phyloP scores from a whole-genome alignment of 2,888 invertebrate genomes.

The Caenorhabditis wallacei region DNA sequence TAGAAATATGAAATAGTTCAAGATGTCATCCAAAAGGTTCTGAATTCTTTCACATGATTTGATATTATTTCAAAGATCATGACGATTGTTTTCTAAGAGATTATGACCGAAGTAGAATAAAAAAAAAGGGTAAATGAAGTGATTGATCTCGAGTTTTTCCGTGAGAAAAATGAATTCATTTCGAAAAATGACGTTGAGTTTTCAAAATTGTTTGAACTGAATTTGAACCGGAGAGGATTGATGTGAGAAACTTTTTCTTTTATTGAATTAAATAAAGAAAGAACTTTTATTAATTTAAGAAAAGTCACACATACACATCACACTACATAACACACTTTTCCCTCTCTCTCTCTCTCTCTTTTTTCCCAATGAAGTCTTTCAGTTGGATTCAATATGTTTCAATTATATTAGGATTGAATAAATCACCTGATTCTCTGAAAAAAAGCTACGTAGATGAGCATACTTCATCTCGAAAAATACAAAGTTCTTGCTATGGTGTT shows the following conservation, averaged over 20 bases:
- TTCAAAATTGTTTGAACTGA: background rate
- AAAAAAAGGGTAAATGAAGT: too few species aligned
- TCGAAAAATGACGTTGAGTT: constrained; percentile 1
- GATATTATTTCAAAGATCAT: constrained; percentile 17
- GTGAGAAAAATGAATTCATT: constrained; percentile 10
- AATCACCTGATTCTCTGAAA: constrained; percentile 13
- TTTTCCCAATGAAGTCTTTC: constrained; percentile 2
- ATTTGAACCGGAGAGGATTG: background rate
- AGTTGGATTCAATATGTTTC: background rate
- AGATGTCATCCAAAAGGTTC: background rate
- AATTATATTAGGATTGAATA: background rate
- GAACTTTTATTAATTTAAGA: background rate
- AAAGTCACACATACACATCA: constrained; percentile 12
- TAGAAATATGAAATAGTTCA: constrained; percentile 1
- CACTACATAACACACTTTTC: constrained; percentile 21
- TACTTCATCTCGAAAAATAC: constrained; percentile 15
- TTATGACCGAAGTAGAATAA: background rate
- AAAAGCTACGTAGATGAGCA: constrained; percentile 12
- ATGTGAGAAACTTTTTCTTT: constrained; percentile 5
- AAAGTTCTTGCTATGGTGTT: constrained; percentile 33
- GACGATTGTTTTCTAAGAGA: background rate
- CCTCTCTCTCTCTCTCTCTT: background rate
- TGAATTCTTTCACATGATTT: constrained; percentile 1
- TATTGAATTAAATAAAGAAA: background rate
- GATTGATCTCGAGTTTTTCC: background rate